These are phyloP conservation scores for Chouioia cunea DNA, from an alignment of 2,888 invertebrate genomes.

Conservation along the genomic window DNA sequence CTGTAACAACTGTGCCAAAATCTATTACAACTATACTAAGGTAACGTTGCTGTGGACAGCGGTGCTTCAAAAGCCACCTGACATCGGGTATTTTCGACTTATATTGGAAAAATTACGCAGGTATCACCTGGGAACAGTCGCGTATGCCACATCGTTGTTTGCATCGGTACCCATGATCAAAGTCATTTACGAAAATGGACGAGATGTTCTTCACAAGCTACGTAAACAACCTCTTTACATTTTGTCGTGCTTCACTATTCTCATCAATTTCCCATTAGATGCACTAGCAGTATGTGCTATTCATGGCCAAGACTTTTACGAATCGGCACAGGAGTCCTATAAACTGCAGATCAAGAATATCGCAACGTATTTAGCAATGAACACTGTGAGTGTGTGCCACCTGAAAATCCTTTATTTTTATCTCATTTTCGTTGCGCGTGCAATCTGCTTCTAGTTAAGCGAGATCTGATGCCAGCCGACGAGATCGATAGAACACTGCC, in stretches of 20 bases:
- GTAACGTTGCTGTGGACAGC: slow-evolving; percentile 9
- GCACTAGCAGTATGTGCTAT: slow-evolving; percentile 27
- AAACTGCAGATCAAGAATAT: slow-evolving; percentile 28
- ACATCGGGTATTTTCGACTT: too few relatives aligned
- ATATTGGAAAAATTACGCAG: slow-evolving; percentile 1
- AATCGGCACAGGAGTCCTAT: slow-evolving; percentile 28
- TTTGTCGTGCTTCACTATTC: slow-evolving; percentile 23
- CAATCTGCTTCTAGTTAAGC: too few relatives aligned
- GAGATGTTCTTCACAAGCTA: slow-evolving; percentile 17
- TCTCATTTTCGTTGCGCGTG: not conserved
- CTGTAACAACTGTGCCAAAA: not conserved
- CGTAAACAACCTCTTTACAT: slow-evolving; percentile 15
- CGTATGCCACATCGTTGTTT: slow-evolving; percentile 20
- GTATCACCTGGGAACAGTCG: slow-evolving; percentile 27
- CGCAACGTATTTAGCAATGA: slow-evolving; percentile 14
- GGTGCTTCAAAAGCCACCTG: too few relatives aligned
- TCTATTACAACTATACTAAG: slow-evolving; percentile 2
- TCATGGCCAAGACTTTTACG: slow-evolving; percentile 20
- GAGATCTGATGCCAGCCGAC: too few relatives aligned
- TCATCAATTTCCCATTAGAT: slow-evolving; percentile 27
- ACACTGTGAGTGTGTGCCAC: slow-evolving; percentile 27
- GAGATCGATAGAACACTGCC: too few relatives aligned
- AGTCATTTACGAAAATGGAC: slow-evolving; percentile 6
- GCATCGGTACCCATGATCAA: slow-evolving; percentile 3
- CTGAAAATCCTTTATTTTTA: not conserved